Percentiles rank a stretch among this genome's conserved stretches.
These are phyloP conservation scores for Agapornis canus DNA, from an alignment of 2,797 vertebrate species.

Conservation along the genomic window DNA sequence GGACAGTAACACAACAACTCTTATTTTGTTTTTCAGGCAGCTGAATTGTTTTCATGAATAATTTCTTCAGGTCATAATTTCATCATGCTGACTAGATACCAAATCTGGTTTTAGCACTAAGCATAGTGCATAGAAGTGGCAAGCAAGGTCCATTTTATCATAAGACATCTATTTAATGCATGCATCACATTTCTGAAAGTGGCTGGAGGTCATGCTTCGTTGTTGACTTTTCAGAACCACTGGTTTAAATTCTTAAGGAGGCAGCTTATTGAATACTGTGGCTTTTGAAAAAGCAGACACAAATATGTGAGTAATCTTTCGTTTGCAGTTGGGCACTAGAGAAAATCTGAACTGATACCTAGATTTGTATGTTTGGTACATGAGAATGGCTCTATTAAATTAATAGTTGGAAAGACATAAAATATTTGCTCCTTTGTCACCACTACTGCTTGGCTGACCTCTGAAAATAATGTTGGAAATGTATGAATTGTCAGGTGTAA, in stretches of 20 bases:
- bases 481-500: not conserved
- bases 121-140: not conserved
- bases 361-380: not conserved
- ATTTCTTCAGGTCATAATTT: not conserved
- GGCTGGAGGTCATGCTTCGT: not conserved
- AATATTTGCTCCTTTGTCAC: not conserved
- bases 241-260: not conserved
- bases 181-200: not conserved
- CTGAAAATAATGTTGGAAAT: slow-evolving; percentile 10
- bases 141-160: not conserved
- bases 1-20: not conserved
- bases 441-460: not conserved
- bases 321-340: not conserved
- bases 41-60: not conserved
- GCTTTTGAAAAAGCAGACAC: slow-evolving; percentile 7
- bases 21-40: not conserved
- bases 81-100: not conserved
- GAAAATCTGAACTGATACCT: not conserved
- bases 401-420: not conserved
- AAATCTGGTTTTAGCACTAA: not conserved
- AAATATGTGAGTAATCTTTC: not conserved
- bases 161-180: not conserved
- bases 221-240: not conserved
- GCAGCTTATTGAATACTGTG: not conserved
- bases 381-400: not conserved